A percentile compares a stretch with the other conserved stretches of the same genome.
Evolutionary conservation across 2,888 invertebrate genomes (phyloP).

Genomic region (Uropetala carovei): DNA sequence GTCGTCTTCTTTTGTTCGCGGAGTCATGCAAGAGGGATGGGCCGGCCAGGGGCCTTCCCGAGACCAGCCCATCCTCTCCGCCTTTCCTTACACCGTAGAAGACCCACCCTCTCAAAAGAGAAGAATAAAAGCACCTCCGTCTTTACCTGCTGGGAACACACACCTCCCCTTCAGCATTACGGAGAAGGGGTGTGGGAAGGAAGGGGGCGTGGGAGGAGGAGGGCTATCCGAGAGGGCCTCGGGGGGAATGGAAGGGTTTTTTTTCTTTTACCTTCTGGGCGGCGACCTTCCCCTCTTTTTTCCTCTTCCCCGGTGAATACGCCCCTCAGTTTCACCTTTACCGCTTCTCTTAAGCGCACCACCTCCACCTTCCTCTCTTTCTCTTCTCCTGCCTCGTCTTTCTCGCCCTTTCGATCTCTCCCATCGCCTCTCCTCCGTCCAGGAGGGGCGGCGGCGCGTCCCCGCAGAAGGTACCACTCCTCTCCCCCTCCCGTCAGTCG

Average conservation of each 20-base stretch:
- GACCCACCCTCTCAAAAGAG: background rate
- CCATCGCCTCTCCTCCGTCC: background rate
- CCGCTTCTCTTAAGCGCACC: background rate
- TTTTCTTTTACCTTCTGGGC: slow-evolving; percentile 30
- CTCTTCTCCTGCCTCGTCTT: background rate
- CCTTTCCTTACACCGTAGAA: background rate
- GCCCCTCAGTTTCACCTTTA: slow-evolving; percentile 53
- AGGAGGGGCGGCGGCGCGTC: background rate
- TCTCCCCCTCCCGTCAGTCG: too few relatives aligned
- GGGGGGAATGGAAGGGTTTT: background rate
- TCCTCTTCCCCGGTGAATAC: background rate
- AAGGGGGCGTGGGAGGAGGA: slow-evolving; percentile 46
- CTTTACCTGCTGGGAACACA: slow-evolving; percentile 45
- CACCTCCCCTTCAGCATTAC: background rate
- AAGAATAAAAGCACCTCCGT: slow-evolving; percentile 1
- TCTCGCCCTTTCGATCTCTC: background rate
- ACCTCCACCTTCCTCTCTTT: background rate
- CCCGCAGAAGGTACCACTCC: background rate
- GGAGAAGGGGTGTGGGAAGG: background rate
- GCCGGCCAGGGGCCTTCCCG: slow-evolving; percentile 26
- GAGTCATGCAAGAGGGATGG: slow-evolving; percentile 55
- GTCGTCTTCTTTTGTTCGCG: slow-evolving; percentile 2
- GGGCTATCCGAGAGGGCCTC: background rate
- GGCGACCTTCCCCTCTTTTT: slow-evolving; percentile 29
- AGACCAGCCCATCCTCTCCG: slow-evolving; percentile 30